phyloP scores from a whole-genome alignment of 2,797 vertebrate genomes.

The Phoeniculus purpureus region DNA sequence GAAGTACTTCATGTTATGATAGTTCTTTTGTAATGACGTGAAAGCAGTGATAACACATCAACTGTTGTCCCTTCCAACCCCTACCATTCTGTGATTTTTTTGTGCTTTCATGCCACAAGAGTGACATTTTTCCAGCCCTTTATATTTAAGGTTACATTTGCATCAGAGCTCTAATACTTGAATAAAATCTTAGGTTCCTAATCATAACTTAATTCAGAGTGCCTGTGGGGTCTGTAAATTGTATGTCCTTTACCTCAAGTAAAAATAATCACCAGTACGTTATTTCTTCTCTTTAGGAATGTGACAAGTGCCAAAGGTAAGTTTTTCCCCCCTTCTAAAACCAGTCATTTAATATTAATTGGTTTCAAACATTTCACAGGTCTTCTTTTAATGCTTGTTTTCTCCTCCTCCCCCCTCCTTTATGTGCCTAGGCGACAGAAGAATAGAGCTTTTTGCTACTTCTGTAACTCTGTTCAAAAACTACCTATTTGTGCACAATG shows the following conservation, averaged over 20 bases:
- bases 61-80: neutral
- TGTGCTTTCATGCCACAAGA: neutral
- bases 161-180: neutral
- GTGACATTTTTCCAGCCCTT: neutral
- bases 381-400: constrained; percentile 30
- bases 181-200: neutral
- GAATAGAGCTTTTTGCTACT: constrained; percentile 98
- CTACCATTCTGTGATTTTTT: neutral
- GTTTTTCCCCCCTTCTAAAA: constrained; percentile 15
- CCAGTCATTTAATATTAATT: neutral
- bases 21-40: neutral
- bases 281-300: constrained; percentile 85
- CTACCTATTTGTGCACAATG: constrained; percentile 95
- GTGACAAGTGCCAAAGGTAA: constrained; percentile 98
- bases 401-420: neutral
- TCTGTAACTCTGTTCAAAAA: constrained; percentile 94
- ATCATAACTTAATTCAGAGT: neutral
- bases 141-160: neutral
- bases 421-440: constrained; percentile 89
- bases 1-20: neutral
- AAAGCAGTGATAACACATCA: neutral
- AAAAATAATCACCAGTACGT: constrained; percentile 38
- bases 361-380: neutral
- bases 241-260: neutral
- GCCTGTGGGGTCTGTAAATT: neutral